Base-by-base conservation (phyloP, 2,888 invertebrate genomes). In the Ellobium chinense region DNA sequence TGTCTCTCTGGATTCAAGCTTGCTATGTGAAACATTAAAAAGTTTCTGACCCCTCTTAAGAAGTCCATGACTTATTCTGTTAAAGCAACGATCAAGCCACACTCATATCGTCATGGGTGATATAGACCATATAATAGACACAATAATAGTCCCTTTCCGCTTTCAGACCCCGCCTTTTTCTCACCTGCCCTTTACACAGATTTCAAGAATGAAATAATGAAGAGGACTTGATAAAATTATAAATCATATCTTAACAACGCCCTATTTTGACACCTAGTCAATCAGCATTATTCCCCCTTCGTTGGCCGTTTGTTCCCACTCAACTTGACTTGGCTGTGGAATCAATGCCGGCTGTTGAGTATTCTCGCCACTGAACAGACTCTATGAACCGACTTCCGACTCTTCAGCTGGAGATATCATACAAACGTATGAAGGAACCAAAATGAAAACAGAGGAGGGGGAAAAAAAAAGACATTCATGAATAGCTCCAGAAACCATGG, bases 201-300 rank as follows among this genome's bases (percentile, higher is more conserved):
- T 46, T 46, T 46, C 7, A 46, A 18, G 46, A 12, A 12, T 24
- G 24, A 3, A 12, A 12, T 24, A 37, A 3, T n/a, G n/a, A 66
- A 37, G 39, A 37, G 24, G n/a, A 37, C 37, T n/a, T 24, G 4
- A n/a, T 46, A 37, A 37, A 54, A 69, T 66, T 39, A 54, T 69
- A 39, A 69, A 54, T 69, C 69, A 69, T 69, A 69, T 69, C 21
- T 27, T 7, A 29, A 29, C 69, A 29, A 31, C 21, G 31, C 7
- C 18, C 5, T 21, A 14, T 39, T 69, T 31, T 69, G 69, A 69
- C 69, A 69, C 54, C 54, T 69, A 27, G 69, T 69, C 69, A 69
- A 46, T 69, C 69, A 69, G 29, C 39, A 69, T 69, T 69, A 31
- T 29, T 70, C 54, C 36, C 56, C 56, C 34, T 24, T 14, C 24